phyloP scores from a whole-genome alignment of 2,888 invertebrate genomes.

The Chalcosyrphus nemorum region DNA sequence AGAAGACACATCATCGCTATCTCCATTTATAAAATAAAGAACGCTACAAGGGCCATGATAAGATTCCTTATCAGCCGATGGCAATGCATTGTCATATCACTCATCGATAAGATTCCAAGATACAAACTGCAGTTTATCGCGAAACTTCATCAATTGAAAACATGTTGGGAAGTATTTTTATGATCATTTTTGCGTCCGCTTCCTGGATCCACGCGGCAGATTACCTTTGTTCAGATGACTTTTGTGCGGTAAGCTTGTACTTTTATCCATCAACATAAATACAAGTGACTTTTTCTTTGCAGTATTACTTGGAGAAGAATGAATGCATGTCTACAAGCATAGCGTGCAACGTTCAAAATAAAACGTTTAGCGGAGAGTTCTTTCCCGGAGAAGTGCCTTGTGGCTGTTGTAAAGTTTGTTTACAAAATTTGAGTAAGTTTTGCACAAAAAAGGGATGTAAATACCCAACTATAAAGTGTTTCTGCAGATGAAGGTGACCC shows the following conservation, averaged over 20 bases:
- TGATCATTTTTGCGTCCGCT: not conserved
- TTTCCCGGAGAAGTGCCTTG: conserved; percentile 85
- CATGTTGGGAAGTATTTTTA: conserved; percentile 22
- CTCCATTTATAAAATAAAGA: not conserved
- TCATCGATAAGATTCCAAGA: not conserved
- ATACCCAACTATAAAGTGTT: too few species aligned
- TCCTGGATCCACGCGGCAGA: conserved; percentile 24
- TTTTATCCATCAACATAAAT: not conserved
- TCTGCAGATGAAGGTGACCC: conserved; percentile 82
- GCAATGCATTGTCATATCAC: conserved; percentile 3
- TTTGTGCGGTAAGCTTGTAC: conserved; percentile 47
- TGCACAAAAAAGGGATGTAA: too few species aligned
- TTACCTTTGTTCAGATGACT: conserved; percentile 54
- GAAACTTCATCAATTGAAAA: conserved; percentile 9
- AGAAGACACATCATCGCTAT: not conserved
- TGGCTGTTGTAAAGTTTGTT: conserved; percentile 86
- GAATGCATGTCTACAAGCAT: conserved; percentile 81
- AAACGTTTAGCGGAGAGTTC: conserved; percentile 83
- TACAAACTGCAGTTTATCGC: conserved; percentile 32
- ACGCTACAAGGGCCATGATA: conserved; percentile 39
- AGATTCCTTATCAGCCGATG: conserved; percentile 29
- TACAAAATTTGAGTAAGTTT: conserved; percentile 83
- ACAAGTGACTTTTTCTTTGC: not conserved
- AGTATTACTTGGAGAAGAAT: conserved; percentile 75
- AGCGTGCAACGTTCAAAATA: conserved; percentile 84